phyloP scores from a whole-genome alignment of 37 sponge, comb jelly and placozoan species.

The Ianthella basta region DNA sequence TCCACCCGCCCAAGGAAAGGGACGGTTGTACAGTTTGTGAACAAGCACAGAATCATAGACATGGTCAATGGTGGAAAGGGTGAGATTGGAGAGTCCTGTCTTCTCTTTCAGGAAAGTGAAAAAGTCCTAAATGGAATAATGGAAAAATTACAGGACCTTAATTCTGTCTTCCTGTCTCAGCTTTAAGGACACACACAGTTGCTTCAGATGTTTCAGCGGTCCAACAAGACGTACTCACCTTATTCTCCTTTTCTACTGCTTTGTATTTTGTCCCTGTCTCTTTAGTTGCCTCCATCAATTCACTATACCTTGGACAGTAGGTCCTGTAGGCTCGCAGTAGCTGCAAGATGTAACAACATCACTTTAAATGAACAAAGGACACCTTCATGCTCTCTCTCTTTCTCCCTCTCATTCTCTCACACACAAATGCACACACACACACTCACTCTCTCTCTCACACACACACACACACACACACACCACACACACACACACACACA shows the following conservation, averaged over 20 bases:
- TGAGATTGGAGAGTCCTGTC: conserved; percentile 24
- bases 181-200: too few relatives aligned
- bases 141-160: too few relatives aligned
- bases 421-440: conserved; percentile 28
- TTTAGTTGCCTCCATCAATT: conserved; percentile 18
- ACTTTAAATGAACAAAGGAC: background rate
- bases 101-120: conserved; percentile 10
- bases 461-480: conserved; percentile 6
- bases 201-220: too few relatives aligned
- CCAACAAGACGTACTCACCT: conserved; percentile 28
- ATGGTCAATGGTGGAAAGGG: conserved; percentile 30
- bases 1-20: too few relatives aligned
- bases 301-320: conserved; percentile 32
- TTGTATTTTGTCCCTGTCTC: conserved; percentile 17
- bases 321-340: conserved; percentile 18
- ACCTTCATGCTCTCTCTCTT: too few relatives aligned
- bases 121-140: conserved; percentile 56
- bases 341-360: conserved; percentile 25
- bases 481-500: conserved; percentile 6
- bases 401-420: conserved; percentile 12
- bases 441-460: background rate
- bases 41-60: conserved; percentile 56
- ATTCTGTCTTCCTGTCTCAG: too few relatives aligned
- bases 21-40: too few relatives aligned
- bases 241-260: conserved; percentile 19